A percentile compares a stretch with the other conserved stretches of the same genome.
Conservation (phyloP, 2,797 vertebrate genomes). For the Graptemys geographica region DNA sequence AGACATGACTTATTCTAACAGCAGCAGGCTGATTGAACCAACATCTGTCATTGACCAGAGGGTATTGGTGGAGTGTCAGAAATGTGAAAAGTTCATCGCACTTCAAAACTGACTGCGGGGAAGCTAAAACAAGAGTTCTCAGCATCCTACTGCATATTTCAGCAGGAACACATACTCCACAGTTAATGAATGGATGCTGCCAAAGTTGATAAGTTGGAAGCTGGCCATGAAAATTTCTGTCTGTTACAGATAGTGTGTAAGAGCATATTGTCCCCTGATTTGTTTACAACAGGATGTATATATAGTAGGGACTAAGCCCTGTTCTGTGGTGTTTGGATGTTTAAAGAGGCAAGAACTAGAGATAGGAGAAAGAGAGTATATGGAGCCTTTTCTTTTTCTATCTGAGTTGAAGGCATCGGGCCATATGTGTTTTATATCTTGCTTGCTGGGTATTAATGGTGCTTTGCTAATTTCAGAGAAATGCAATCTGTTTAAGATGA, state of each 20-base stretch:
- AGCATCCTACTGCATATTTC: slow-evolving; percentile 1
- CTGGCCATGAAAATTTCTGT: slow-evolving; percentile 17
- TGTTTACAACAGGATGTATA: neutral
- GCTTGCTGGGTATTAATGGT: slow-evolving; percentile 17
- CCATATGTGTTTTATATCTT: neutral
- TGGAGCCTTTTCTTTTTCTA: fast-evolving
- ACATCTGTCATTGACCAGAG: slow-evolving; percentile 27
- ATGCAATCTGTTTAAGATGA: slow-evolving; percentile 38
- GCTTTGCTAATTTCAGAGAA: slow-evolving; percentile 33
- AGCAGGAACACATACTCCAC: slow-evolving; percentile 16
- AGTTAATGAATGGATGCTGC: slow-evolving; percentile 7
- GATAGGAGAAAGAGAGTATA: neutral
- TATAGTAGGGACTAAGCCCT: neutral
- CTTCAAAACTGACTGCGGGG: slow-evolving; percentile 22
- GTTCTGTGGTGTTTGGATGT: neutral
- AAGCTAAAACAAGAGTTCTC: neutral
- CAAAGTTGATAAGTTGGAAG: slow-evolving; percentile 58
- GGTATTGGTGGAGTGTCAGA: slow-evolving; percentile 38
- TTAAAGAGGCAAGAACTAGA: neutral
- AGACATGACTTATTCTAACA: slow-evolving; percentile 30
- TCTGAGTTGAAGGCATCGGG: neutral
- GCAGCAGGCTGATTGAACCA: slow-evolving; percentile 21
- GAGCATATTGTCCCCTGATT: neutral
- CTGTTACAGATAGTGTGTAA: neutral
- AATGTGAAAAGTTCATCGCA: slow-evolving; percentile 39